Percentiles rank a stretch among this genome's conserved stretches.
Evolutionary conservation across 2,113 vertebrate species (phyloP).

Genomic region (Anarhynchus alexandrinus): DNA sequence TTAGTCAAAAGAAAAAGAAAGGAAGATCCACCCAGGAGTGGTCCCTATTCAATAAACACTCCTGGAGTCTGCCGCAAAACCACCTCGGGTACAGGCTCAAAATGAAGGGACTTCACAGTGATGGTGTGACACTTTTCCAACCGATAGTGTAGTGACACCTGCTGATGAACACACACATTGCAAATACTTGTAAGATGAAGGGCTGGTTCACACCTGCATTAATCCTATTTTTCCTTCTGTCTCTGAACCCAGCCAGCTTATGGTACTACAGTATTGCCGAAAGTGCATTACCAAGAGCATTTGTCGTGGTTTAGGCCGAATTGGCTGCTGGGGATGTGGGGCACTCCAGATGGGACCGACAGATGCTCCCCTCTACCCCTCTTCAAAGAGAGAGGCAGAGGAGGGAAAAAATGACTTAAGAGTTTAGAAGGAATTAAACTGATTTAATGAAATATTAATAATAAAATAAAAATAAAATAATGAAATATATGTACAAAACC

Average conservation of each 20-base stretch:
- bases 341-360: no score
- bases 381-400: no score
- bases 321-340: no score
- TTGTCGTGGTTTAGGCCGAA: no score
- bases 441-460: no score
- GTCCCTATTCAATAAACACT: neutral
- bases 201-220: neutral
- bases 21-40: neutral
- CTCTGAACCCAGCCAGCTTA: neutral
- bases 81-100: neutral
- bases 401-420: no score
- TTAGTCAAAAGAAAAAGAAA: neutral
- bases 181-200: neutral
- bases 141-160: neutral
- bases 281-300: neutral
- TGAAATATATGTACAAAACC: no score
- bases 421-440: no score
- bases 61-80: neutral
- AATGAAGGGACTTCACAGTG: neutral
- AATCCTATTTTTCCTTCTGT: neutral
- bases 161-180: neutral
- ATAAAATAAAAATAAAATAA: no score
- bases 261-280: fast-evolving
- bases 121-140: neutral
- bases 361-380: no score